Base-by-base conservation (phyloP, 2,113 vertebrate genomes). In the Suncus etruscus region DNA sequence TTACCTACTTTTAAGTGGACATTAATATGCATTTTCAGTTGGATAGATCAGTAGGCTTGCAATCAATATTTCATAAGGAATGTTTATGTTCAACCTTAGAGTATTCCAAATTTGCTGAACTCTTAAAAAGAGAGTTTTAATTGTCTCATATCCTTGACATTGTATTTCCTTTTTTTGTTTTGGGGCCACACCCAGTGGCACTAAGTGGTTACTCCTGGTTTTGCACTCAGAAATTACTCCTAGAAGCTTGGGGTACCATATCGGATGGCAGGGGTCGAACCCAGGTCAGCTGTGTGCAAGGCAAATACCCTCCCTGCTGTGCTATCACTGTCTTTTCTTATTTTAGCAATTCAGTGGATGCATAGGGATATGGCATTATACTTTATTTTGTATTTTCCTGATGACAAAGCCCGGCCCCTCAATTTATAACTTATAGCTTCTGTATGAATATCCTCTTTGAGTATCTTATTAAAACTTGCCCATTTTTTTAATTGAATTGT, bases 401-500 rank as follows among this genome's bases (percentile, higher is more conserved):
- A 72, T 78, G 81, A 63, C 79, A 66, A 87, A 90, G n/a, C 31
- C 48, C 1, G 63, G 14, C 1, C 29, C 39, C 20, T 61, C 83
- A 70, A 25, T 88, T 91, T 86, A 51, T 70, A 82, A 76, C 0
- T 91, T 86, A 51, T 70, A 82, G 72, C 0, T 76, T 12, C 47
- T 11, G 45, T 94, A 93, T 88, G 88, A 29, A 69, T 80, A 82
- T 83, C 47, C 7, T 81, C 22, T 82, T 83, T 84, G 25, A 88
- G 16, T 91, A 25, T 87, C 70, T 94, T 16, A 76, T 72, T 73
- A 93, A 89, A 47, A 63, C 79, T 88, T 91, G 73, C 58, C 29
- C 39, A 75, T 94, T 95, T 96, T 54, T 94, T 91, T 32, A 86
- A 61, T 83, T 86, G 66, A 80, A 81, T 84, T 90, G 51, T 79